Base-by-base conservation (phyloP, 2,888 invertebrate species). In the Hypomecis punctinalis region DNA sequence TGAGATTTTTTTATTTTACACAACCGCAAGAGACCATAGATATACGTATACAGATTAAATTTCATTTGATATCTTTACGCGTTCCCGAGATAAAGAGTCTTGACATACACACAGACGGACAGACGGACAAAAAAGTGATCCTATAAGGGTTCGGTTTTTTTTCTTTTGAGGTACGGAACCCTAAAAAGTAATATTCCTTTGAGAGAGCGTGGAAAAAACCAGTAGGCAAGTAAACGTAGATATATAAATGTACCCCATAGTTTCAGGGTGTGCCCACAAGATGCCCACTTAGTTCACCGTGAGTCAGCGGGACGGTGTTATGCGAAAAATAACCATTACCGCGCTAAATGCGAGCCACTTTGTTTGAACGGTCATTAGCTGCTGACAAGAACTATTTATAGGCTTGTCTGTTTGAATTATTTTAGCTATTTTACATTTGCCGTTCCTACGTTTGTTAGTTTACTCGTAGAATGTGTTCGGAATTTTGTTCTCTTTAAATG, bases 291-390 rank as follows among this genome's bases (percentile, higher is more conserved):
- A 81, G 76, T 73, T 70, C 73, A 76, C 76, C 74, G 77, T 83
- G 82, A 81, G 74, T 80, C 78, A 79, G 78, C 71, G 40, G 52
- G 57, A 57, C 63, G 46, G 46, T 78, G 77, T 73, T 78, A 72
- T 79, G 76, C 75, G 77, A 79, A 85, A 82, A 81, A 81, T 80
- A 81, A 76, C 80, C 79, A 79, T 81, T 81, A 81, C 74, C 74
- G 70, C 70, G 76, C 76, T 77, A 79, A 82, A 83, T 78, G 81
- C 72, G 73, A 75, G 71, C 78, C 81, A 84, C 86, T 84, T 81
- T 81, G 79, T 80, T 83, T 81, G 77, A 83, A 75, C 78, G 78
- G 76, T 80, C 81, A 80, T 83, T 82, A 83, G 76, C 78, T 70
- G 76, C 78, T 81, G 81, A 79, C 79, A 68, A 68, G 68, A n/a